Evolutionary conservation across 2,888 invertebrate species (phyloP).

Genomic region (Agrochola litura): DNA sequence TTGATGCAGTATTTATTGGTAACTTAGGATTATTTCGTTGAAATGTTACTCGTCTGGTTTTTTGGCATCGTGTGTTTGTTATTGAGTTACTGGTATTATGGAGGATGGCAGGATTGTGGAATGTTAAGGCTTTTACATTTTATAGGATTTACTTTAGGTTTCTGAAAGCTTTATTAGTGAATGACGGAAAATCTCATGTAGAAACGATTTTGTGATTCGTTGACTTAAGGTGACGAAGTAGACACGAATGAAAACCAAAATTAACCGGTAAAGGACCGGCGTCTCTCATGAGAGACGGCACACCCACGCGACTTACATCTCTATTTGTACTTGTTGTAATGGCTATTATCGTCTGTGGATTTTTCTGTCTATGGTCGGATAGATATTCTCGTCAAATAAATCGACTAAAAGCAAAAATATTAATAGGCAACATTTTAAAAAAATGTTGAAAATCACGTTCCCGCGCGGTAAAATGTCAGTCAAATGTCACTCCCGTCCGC

Average conservation of each 20-base stretch:
- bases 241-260: not conserved
- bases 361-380: no score
- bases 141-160: not conserved
- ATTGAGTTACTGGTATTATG: conserved; percentile 5
- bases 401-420: no score
- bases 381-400: no score
- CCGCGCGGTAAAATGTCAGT: no score
- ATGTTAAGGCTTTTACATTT: conserved; percentile 18
- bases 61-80: conserved; percentile 14
- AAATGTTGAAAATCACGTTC: no score
- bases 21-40: conserved; percentile 36
- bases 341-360: no score
- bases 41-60: conserved; percentile 31
- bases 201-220: not conserved
- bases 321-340: no score
- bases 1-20: conserved; percentile 57
- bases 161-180: not conserved
- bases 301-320: no score
- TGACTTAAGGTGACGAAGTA: not conserved
- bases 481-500: no score
- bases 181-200: not conserved
- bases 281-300: no score
- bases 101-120: not conserved
- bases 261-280: no score
- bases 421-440: no score